Evolutionary conservation across 1,140 invertebrate genomes (phyloP).

Genomic region (Vanessa atalanta): DNA sequence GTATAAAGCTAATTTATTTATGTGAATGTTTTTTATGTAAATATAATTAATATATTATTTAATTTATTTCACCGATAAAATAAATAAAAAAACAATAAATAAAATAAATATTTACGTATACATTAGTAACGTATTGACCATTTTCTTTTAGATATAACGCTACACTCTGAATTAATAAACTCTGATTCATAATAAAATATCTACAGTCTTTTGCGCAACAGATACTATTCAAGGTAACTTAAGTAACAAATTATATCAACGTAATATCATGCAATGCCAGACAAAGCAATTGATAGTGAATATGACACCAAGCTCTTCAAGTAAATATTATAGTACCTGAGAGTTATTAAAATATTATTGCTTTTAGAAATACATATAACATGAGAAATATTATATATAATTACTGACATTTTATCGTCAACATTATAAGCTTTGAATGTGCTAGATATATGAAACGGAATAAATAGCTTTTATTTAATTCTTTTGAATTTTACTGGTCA

Average conservation of each 20-base stretch:
- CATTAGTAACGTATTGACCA: background rate
- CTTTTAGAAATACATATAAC: too few species aligned
- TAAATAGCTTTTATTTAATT: too few species aligned
- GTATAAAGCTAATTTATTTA: too few species aligned
- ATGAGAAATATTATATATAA: too few species aligned
- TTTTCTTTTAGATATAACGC: background rate
- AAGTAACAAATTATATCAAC: constrained; percentile 23
- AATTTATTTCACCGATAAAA: too few species aligned
- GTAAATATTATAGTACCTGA: background rate
- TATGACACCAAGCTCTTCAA: constrained; percentile 21
- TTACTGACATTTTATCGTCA: too few species aligned
- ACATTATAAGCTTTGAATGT: too few species aligned
- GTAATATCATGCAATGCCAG: constrained; percentile 19
- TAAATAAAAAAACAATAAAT: background rate
- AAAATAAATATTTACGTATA: background rate
- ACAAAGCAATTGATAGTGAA: constrained; percentile 21
- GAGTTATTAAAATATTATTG: background rate
- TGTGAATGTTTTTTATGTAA: too few species aligned
- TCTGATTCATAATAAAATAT: background rate
- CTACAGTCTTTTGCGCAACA: constrained; percentile 24
- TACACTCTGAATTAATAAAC: background rate
- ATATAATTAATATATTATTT: too few species aligned
- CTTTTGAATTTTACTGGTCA: too few species aligned
- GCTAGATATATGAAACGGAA: too few species aligned
- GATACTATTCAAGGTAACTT: constrained; percentile 26